phyloP scores from a whole-genome alignment of 2,113 vertebrate genomes.

The Boleophthalmus pectinirostris region DNA sequence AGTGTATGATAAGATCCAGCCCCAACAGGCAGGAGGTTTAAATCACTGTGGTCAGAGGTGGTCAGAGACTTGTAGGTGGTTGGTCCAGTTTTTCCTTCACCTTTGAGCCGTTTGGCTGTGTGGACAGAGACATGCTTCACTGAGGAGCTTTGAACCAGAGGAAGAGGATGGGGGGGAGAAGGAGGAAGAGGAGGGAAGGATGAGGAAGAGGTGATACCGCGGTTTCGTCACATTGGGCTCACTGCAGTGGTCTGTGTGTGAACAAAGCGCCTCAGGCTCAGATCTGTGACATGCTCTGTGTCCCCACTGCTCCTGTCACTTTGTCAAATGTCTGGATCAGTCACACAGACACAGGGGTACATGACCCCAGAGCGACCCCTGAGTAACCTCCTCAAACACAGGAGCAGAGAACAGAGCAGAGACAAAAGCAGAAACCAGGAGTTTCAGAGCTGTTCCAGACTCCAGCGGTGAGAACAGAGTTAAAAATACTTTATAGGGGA shows the following conservation, averaged over 20 bases:
- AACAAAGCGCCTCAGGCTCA: neutral
- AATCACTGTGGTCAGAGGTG: slow-evolving; percentile 29
- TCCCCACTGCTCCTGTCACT: slow-evolving; percentile 12
- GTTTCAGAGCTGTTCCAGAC: slow-evolving; percentile 15
- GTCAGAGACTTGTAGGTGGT: slow-evolving; percentile 13
- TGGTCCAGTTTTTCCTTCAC: slow-evolving; percentile 39
- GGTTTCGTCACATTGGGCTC: slow-evolving; percentile 36
- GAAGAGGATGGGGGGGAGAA: slow-evolving; percentile 3
- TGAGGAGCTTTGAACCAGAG: slow-evolving; percentile 31
- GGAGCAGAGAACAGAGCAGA: slow-evolving; percentile 14
- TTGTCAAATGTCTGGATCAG: slow-evolving; percentile 23
- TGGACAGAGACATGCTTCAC: slow-evolving; percentile 6
- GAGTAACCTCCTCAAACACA: slow-evolving; percentile 25
- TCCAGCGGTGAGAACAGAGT: no score
- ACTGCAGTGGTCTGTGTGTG: slow-evolving; percentile 22
- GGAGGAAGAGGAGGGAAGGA: slow-evolving; percentile 1
- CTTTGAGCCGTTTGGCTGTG: slow-evolving; percentile 20
- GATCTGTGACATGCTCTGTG: slow-evolving; percentile 27
- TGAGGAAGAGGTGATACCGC: slow-evolving; percentile 16
- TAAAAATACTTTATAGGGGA: no score
- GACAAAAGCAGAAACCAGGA: slow-evolving; percentile 15
- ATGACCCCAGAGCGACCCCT: slow-evolving; percentile 14
- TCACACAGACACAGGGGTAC: neutral
- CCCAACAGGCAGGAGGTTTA: neutral
- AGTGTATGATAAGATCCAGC: no score